Base-by-base conservation (phyloP, 2,888 invertebrate genomes). In the Cinara cedri region DNA sequence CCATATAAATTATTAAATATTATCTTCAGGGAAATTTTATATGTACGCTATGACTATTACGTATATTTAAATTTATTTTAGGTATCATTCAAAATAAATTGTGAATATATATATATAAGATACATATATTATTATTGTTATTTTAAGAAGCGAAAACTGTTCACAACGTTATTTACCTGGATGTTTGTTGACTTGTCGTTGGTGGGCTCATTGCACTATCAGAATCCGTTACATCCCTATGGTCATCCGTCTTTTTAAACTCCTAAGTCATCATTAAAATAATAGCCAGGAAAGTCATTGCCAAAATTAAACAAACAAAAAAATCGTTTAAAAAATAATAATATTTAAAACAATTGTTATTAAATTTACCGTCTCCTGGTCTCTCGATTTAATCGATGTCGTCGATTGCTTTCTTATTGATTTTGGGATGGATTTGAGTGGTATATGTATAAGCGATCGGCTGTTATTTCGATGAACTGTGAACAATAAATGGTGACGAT, bases 401-500 rank as follows among this genome's bases (percentile, higher is more conserved):
- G 83, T 81, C 24, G 88, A 87, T 84, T 88, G 88, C 85, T 89
- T 87, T 86, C 88, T 88, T 84, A 88, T 88, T 83, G 88, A 86
- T 76, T 88, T 87, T 83, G 87, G 87, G 75, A 88, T 83, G 81
- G 88, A 87, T 85, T 90, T 90, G 84, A 90, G 85, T 63, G 90
- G 90, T 83, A 87, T 88, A 84, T 90, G 89, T 83, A 89, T 88
- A 84, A 90, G 90, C 46, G 89, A 90, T 84, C 90, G 90, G 84
- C 89, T 89, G 84, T 88, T 88, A 84, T 89, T 88, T 55, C 90
- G 87, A 84, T 90, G 90, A 85, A 89, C 90, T 90, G 85, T 57
- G 85, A 86, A 74, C 34, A 34, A 74, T 21, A 54, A 75, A 54
- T 75, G 74, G 74, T 26, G 76, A 57, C 2, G 66, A 49, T 68